These are phyloP conservation scores for Drosophila auraria DNA, from an alignment of 1,140 invertebrate species.

Conservation along the genomic window DNA sequence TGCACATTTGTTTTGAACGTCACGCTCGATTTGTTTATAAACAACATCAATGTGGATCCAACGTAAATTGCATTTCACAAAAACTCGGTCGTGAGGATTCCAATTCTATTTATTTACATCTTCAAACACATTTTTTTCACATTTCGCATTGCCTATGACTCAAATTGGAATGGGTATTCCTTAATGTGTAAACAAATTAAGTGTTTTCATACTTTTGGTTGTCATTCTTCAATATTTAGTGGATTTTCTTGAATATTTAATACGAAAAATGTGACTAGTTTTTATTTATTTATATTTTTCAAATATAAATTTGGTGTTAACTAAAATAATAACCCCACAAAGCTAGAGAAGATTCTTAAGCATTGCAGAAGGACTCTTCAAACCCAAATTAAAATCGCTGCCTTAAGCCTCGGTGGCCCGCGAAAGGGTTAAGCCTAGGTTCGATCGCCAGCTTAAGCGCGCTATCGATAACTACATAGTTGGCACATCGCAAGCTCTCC, in stretches of 20 bases:
- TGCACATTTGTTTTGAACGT: conserved; percentile 36
- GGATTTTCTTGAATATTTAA: neutral
- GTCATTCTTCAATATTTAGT: neutral
- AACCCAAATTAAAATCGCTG: too few species aligned
- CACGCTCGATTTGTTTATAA: conserved; percentile 42
- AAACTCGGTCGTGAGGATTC: conserved; percentile 11
- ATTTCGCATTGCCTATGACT: conserved; percentile 10
- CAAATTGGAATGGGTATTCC: conserved; percentile 2
- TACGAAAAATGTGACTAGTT: neutral
- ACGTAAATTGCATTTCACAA: conserved; percentile 20
- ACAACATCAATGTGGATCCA: conserved; percentile 30
- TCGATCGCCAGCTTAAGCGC: conserved; percentile 46
- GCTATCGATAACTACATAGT: conserved; percentile 68
- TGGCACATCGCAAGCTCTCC: conserved; percentile 45
- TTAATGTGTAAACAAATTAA: neutral
- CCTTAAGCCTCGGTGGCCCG: neutral
- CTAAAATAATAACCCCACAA: too few species aligned
- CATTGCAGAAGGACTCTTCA: too few species aligned
- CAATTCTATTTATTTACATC: conserved; percentile 29
- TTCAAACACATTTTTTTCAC: conserved; percentile 28
- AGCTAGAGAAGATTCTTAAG: neutral
- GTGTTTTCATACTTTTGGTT: neutral
- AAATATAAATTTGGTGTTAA: too few species aligned
- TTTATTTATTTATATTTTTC: too few species aligned
- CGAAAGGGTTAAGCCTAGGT: conserved; percentile 24